Evolutionary conservation across 2,888 invertebrate genomes (phyloP).

Genomic region (Ochropleura plecta): DNA sequence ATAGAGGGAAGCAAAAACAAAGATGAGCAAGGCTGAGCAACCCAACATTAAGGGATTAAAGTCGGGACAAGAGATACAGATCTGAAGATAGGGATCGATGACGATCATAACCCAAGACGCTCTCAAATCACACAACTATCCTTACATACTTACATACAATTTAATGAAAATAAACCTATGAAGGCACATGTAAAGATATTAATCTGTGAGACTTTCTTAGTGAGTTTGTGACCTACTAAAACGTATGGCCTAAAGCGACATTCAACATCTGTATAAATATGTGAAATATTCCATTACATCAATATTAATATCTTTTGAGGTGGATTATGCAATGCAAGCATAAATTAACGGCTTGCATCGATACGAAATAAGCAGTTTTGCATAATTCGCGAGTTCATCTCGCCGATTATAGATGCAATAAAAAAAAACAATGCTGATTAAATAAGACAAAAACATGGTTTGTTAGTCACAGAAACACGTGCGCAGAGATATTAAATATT

Average conservation of each 20-base stretch:
- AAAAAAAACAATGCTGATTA: not conserved
- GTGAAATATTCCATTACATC: slow-evolving; percentile 40
- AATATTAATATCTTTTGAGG: slow-evolving; percentile 32
- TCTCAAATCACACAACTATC: not conserved
- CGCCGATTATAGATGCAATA: not conserved
- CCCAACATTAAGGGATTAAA: too few relatives aligned
- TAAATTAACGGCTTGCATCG: slow-evolving; percentile 37
- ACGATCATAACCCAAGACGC: too few relatives aligned
- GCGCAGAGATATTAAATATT: not conserved
- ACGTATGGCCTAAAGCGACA: slow-evolving; percentile 17
- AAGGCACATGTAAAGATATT: not conserved
- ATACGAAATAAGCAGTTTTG: slow-evolving; percentile 26
- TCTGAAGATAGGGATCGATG: too few relatives aligned
- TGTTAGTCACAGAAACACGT: not conserved
- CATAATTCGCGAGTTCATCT: slow-evolving; percentile 22
- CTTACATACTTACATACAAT: not conserved
- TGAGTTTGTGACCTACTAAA: slow-evolving; percentile 39
- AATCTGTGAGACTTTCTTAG: not conserved
- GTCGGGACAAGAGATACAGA: too few relatives aligned
- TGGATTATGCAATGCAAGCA: slow-evolving; percentile 44
- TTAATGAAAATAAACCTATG: not conserved
- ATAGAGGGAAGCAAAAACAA: too few relatives aligned
- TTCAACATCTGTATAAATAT: slow-evolving; percentile 49
- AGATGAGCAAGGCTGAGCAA: too few relatives aligned
- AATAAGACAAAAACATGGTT: not conserved